A percentile compares a stretch with the other conserved stretches of the same genome.
phyloP scores from a whole-genome alignment of 2,888 invertebrate genomes.

The Cerceris ruficornis region DNA sequence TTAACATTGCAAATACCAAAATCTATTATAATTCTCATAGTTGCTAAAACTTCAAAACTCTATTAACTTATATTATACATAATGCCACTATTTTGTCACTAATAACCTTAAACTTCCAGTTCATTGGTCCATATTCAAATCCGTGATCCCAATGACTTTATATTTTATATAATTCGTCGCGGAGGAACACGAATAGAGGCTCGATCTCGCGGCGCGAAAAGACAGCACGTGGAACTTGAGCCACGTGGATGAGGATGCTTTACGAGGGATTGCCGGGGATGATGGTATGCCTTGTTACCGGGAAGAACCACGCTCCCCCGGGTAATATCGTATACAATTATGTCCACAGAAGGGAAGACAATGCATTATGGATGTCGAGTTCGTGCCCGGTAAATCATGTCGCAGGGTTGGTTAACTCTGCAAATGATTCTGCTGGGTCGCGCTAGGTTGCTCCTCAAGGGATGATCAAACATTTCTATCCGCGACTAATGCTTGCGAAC shows the following conservation, averaged over 20 bases:
- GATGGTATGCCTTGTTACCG: slow-evolving; percentile 80
- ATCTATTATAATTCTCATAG: no score
- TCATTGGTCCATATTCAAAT: no score
- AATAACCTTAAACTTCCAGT: no score
- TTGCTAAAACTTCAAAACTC: no score
- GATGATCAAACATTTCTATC: slow-evolving; percentile 36
- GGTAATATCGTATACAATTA: slow-evolving; percentile 81
- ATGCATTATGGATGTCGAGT: slow-evolving; percentile 76
- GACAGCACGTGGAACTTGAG: slow-evolving; percentile 32
- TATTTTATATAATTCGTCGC: slow-evolving; percentile 12
- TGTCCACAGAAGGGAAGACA: slow-evolving; percentile 75
- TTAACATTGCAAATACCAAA: no score
- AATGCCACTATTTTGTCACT: no score
- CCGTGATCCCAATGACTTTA: no score
- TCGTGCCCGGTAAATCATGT: slow-evolving; percentile 75
- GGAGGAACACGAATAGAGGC: slow-evolving; percentile 33
- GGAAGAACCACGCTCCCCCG: slow-evolving; percentile 74
- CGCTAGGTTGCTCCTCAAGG: slow-evolving; percentile 20
- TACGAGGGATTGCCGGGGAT: slow-evolving; percentile 55
- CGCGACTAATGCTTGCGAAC: background rate
- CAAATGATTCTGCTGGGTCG: slow-evolving; percentile 73
- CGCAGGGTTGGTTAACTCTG: slow-evolving; percentile 79
- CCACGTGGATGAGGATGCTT: slow-evolving; percentile 46
- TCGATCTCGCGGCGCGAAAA: slow-evolving; percentile 54
- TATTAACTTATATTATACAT: no score